Conservation (phyloP, 2,797 vertebrate genomes). For the Vultur gryphus region DNA sequence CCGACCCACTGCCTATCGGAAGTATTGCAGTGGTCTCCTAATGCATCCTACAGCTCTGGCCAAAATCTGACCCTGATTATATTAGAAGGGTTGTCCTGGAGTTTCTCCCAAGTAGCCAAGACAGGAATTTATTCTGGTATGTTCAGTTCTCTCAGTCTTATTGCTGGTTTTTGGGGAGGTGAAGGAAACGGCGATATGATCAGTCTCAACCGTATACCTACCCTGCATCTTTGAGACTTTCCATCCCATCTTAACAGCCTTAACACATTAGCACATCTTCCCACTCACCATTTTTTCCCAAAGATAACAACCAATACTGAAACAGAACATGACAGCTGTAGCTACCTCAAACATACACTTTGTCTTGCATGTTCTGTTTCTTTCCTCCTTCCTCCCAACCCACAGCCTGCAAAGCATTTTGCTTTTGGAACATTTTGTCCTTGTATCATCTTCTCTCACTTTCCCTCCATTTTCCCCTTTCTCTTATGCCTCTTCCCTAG, state of each 20-base stretch:
- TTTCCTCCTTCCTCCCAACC: not conserved
- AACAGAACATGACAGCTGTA: not conserved
- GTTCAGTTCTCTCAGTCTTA: not conserved
- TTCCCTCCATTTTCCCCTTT: not conserved
- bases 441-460: not conserved
- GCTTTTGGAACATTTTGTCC: not conserved
- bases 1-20: accelerated
- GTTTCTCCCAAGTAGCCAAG: not conserved
- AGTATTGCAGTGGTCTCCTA: not conserved
- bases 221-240: not conserved
- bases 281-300: not conserved
- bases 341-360: not conserved
- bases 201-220: not conserved
- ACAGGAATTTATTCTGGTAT: not conserved
- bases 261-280: not conserved
- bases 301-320: not conserved
- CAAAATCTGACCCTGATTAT: not conserved
- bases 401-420: not conserved
- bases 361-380: not conserved
- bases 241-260: not conserved
- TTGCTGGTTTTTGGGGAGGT: not conserved
- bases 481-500: not conserved
- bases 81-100: not conserved
- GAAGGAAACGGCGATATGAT: not conserved
- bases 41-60: not conserved